Evolutionary conservation across 92 coral and sea anemone species (phyloP), one percentile per base, ranked within the genome.

Genomic region (Porites cylindrica): DNA sequence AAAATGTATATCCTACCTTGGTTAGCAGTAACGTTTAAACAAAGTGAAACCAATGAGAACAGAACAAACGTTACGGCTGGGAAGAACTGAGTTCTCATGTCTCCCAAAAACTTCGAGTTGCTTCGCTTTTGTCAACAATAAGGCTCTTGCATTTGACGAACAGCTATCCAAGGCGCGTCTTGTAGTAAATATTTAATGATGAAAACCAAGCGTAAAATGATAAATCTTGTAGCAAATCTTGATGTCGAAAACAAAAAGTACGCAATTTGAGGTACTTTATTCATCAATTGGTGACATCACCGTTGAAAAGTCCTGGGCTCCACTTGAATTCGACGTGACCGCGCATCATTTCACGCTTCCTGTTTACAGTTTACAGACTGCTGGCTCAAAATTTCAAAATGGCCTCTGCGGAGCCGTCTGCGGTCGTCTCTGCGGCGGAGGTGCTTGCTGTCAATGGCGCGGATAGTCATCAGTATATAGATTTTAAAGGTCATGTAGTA

Each of bases 401-500:
- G 66, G 80, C 91, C 69, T 9, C 94, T 54, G 88, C 82, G 70
- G 85, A 38, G 47, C 47, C 47, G 7, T 38, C 47, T 38, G 47
- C 6, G 47, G 47, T 38, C 47, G 47, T 38, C 6, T 38, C 47
- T 38, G 47, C 47, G 47, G 47, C 5, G 47, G 47, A 38, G 7
- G 7, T 38, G 47, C 47, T 38, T 38, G 47, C 47, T 38, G 47
- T 38, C 47, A 17, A 63, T n/a, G 60, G 72, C 54, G 59, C 19
- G 4, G 78, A 18, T 75, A 53, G 78, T 75, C n/a, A 81, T 8
- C 71, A 81, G 61, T 90, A 58, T 18, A 60, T 87, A 13, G 94
- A 88, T 18, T 66, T 88, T 8, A 94, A 93, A n/a, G 93, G 96
- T 67, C 98, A 95, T 77, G 89, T 77, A 77, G 94, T 93, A 29